Base-by-base conservation (phyloP, 2,888 invertebrate genomes). In the Meloe dianella region DNA sequence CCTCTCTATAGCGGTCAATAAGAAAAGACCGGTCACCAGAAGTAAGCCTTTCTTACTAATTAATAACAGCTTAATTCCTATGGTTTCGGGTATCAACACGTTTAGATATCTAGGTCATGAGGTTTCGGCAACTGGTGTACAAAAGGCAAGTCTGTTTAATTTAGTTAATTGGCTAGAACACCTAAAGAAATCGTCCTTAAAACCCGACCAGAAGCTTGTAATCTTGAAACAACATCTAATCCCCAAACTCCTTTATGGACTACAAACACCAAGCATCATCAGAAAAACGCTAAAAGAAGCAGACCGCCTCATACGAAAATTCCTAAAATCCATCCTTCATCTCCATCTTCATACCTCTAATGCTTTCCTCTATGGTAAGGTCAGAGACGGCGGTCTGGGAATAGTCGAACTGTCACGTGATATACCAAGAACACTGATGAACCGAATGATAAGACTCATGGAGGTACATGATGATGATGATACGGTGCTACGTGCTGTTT, bases 361-460 rank as follows among this genome's bases (percentile, higher is more conserved):
- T 27, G 17, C 61, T 5, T 30, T 56, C 17, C 22, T 66, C 6
- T 60, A 66, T 47, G 59, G 38, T 10, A 20, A 38, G 22, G 56
- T 66, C 17, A 20, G 68, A 17, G 77, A 76, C 51, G 77, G 77
- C 6, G 77, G 76, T 0, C 68, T 79, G n/a, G 79, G 78, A 6
- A 61, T 79, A 2, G 59, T 66, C 17, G 66, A 75, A 35, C 65
- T 78, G 30, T 8, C 32, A 2, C 32, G 32, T 7, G 32, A 32
- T 32, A 5, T 7, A 32, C 32, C 32, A 32, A 32, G 32, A 7
- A 32, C 10, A 10, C 8, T 7, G 4, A 0, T 38, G 12, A 38
- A 38, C 4, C 10, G n/a, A 38, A 1, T 38, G 38, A 12, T 3
- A 1, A 38, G 12, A 14, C 12, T 38, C 2, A 14, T 38, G 2